Evolutionary conservation across 2,888 invertebrate genomes (phyloP).

Genomic region (Drosophila cyrtoloma): DNA sequence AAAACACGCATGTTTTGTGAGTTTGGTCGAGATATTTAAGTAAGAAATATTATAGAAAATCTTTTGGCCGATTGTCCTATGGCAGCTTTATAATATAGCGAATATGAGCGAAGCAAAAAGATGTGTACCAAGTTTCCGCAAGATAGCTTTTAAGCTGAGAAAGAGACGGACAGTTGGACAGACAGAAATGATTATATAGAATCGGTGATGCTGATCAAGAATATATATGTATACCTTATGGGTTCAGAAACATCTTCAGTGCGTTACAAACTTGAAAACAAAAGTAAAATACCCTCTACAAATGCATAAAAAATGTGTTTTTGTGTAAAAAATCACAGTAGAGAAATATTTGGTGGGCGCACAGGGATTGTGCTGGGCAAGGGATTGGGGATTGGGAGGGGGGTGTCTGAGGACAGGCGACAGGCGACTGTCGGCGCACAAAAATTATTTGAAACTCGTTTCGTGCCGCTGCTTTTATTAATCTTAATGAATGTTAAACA

Average conservation of each 20-base stretch:
- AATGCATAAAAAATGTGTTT: constrained; percentile 6
- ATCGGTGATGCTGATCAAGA: background rate
- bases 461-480: constrained; percentile 69
- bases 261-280: constrained; percentile 3
- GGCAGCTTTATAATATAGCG: too few relatives aligned
- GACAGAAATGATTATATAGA: background rate
- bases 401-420: background rate
- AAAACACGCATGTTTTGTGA: too few relatives aligned
- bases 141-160: background rate
- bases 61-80: too few relatives aligned
- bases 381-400: background rate
- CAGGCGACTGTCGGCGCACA: constrained; percentile 13
- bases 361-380: constrained; percentile 2
- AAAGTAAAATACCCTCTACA: background rate
- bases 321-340: constrained; percentile 32
- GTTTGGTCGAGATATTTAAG: too few relatives aligned
- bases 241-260: background rate
- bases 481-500: constrained; percentile 82
- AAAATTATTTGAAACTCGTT: constrained; percentile 70
- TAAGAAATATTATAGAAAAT: too few relatives aligned
- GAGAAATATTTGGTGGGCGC: constrained; percentile 16
- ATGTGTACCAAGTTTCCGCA: background rate
- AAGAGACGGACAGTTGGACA: too few relatives aligned
- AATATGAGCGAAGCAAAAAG: background rate
- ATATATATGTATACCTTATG: background rate